phyloP scores from a whole-genome alignment of 1,140 invertebrate species.

The Lordiphosa stackelbergi region DNA sequence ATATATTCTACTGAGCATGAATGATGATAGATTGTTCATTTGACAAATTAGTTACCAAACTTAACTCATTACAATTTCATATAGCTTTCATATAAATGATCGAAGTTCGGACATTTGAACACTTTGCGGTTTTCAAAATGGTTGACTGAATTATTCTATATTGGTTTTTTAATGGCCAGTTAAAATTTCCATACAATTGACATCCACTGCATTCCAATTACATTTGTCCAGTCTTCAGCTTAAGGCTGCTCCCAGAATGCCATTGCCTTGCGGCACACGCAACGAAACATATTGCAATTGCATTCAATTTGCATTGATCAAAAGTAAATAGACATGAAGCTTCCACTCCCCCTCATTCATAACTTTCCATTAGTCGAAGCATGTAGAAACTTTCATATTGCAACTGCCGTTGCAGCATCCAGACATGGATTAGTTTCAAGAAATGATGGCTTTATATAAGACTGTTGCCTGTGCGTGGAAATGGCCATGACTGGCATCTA shows the following conservation, averaged over 20 bases:
- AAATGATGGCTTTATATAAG: slow-evolving; percentile 22
- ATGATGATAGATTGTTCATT: no score
- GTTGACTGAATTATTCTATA: no score
- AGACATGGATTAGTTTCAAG: slow-evolving; percentile 35
- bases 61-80: no score
- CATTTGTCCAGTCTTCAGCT: slow-evolving; percentile 34
- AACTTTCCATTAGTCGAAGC: slow-evolving; percentile 42
- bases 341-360: slow-evolving; percentile 7
- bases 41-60: no score
- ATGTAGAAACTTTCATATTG: slow-evolving; percentile 44
- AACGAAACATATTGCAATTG: slow-evolving; percentile 38
- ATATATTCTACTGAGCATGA: no score
- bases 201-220: slow-evolving; percentile 32
- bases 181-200: no score
- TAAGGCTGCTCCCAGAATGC: slow-evolving; percentile 6
- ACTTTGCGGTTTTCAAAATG: no score
- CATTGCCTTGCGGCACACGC: slow-evolving; percentile 3
- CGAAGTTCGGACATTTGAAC: no score
- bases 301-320: slow-evolving; percentile 64
- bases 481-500: slow-evolving; percentile 8
- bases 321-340: slow-evolving; percentile 4
- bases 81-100: no score
- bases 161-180: no score
- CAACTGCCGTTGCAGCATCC: slow-evolving; percentile 25
- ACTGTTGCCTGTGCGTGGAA: slow-evolving; percentile 8